These are phyloP conservation scores for Platycheirus rosarum DNA, from an alignment of 2,888 invertebrate species.

Conservation along the genomic window DNA sequence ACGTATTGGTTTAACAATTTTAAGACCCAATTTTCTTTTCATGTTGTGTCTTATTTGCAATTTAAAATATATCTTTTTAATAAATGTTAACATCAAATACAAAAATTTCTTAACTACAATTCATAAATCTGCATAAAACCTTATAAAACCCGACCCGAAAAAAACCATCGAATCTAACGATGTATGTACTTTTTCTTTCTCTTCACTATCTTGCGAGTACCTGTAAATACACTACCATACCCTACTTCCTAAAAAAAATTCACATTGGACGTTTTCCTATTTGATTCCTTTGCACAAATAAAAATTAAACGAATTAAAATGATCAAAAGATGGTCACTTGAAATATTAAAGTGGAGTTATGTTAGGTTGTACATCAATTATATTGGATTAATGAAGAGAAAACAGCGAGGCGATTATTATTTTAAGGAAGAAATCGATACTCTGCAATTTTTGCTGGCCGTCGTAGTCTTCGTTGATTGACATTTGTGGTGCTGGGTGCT, in stretches of 20 bases:
- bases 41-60: slow-evolving; percentile 44
- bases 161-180: slow-evolving; percentile 34
- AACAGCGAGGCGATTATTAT: slow-evolving; percentile 43
- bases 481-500: slow-evolving; percentile 60
- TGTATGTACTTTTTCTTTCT: slow-evolving; percentile 40
- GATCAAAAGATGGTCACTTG: slow-evolving; percentile 11
- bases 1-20: slow-evolving; percentile 84
- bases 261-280: slow-evolving; percentile 59
- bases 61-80: slow-evolving; percentile 60
- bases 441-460: slow-evolving; percentile 55
- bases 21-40: slow-evolving; percentile 26
- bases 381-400: too few relatives aligned
- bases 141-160: slow-evolving; percentile 38
- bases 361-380: slow-evolving; percentile 18
- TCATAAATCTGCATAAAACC: slow-evolving; percentile 6
- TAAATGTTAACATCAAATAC: slow-evolving; percentile 18
- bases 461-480: slow-evolving; percentile 53
- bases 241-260: slow-evolving; percentile 55
- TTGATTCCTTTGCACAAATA: slow-evolving; percentile 27
- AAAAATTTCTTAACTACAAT: neutral
- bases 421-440: slow-evolving; percentile 72
- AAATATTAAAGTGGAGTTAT: slow-evolving; percentile 5
- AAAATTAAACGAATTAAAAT: slow-evolving; percentile 30
- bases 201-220: slow-evolving; percentile 47
- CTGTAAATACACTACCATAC: slow-evolving; percentile 43